Percentiles rank a stretch among this genome's conserved stretches.
Evolutionary conservation across 2,888 invertebrate genomes (phyloP).

Genomic region (Apamea anceps): DNA sequence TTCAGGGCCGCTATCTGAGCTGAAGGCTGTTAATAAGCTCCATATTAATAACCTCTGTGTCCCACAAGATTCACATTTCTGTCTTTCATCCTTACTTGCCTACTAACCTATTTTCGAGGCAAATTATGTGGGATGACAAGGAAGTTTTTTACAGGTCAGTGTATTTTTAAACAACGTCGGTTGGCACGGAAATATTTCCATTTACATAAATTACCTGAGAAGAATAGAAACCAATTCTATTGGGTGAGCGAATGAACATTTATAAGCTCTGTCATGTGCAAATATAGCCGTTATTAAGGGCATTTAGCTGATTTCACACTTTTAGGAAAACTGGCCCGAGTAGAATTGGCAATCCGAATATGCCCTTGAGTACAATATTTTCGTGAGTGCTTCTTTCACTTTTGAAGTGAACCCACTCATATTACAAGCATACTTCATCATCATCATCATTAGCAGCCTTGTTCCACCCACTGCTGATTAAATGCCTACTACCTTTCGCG

Average conservation of each 20-base stretch:
- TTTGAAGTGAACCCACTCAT: background rate
- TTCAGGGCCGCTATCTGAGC: background rate
- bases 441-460: background rate
- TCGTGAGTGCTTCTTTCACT: background rate
- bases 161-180: slow-evolving; percentile 31
- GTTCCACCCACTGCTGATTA: background rate
- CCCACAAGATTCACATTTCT: slow-evolving; percentile 14
- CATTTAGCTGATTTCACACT: background rate
- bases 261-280: background rate
- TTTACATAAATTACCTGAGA: slow-evolving; percentile 24
- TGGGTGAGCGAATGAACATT: slow-evolving; percentile 2
- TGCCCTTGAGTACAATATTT: background rate
- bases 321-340: background rate
- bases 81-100: slow-evolving; percentile 33
- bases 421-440: background rate
- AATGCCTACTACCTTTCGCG: background rate
- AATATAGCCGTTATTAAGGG: background rate
- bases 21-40: slow-evolving; percentile 7
- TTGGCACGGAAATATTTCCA: slow-evolving; percentile 10
- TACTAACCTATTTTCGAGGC: slow-evolving; percentile 35
- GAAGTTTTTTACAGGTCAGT: slow-evolving; percentile 21
- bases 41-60: slow-evolving; percentile 12
- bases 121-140: slow-evolving; percentile 48
- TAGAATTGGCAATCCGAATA: background rate
- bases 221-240: slow-evolving; percentile 15